These are phyloP conservation scores for Pteropus rufus DNA, from an alignment of 2,797 vertebrate genomes.

Conservation along the genomic window DNA sequence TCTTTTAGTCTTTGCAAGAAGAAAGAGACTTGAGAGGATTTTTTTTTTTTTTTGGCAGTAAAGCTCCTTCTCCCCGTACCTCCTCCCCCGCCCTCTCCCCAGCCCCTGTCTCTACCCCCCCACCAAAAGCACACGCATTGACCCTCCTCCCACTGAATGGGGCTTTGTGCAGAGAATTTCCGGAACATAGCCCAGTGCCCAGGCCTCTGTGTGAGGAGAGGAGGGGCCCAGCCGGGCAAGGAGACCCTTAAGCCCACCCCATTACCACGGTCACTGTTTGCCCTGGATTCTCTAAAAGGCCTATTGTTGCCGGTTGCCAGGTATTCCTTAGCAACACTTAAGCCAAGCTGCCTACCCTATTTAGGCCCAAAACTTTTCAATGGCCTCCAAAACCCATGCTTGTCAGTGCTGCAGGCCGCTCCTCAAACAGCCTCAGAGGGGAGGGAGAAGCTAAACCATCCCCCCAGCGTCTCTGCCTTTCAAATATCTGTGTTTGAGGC, in stretches of 20 bases:
- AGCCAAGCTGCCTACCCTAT: constrained; percentile 87
- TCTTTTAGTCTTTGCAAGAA: constrained; percentile 79
- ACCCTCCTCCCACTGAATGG: constrained; percentile 85
- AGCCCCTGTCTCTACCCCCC: constrained; percentile 49
- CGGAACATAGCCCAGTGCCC: constrained; percentile 88
- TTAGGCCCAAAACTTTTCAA: constrained; percentile 88
- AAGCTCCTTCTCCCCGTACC: constrained; percentile 70
- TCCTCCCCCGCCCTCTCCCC: constrained; percentile 52
- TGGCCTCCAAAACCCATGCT: constrained; percentile 88
- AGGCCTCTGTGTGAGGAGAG: constrained; percentile 83
- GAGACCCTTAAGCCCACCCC: constrained; percentile 87
- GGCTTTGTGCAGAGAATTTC: constrained; percentile 88
- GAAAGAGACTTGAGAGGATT: constrained; percentile 70
- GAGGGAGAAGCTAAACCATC: constrained; percentile 78
- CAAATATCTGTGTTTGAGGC: constrained; percentile 81
- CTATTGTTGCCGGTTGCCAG: constrained; percentile 89
- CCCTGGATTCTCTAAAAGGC: constrained; percentile 87
- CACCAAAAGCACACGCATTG: constrained; percentile 85
- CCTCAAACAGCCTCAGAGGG: constrained; percentile 82
- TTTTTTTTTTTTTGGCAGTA: constrained; percentile 75
- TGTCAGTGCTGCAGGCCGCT: constrained; percentile 85
- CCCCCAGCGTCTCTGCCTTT: constrained; percentile 78
- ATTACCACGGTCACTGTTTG: constrained; percentile 90
- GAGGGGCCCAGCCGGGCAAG: constrained; percentile 80
- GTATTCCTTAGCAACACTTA: constrained; percentile 89